Conservation (phyloP, 2,113 vertebrate genomes). For the Poeciliopsis occidentalis region DNA sequence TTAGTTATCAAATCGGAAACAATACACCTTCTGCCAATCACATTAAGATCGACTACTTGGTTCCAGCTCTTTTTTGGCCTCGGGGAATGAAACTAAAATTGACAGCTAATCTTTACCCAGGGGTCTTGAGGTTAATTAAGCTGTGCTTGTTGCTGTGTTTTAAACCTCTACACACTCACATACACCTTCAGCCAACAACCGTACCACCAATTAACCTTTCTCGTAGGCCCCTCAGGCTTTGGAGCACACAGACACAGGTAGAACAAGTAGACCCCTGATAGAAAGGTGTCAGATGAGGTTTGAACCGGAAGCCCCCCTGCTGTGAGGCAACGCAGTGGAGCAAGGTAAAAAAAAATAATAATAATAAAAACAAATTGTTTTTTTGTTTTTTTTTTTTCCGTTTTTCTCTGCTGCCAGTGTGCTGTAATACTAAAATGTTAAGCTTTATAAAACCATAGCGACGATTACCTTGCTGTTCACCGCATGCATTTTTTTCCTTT, state of each 20-base stretch:
- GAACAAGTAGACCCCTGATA: not conserved
- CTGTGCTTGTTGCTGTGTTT: not conserved
- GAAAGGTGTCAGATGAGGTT: not conserved
- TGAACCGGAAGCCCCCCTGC: not conserved
- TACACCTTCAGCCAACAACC: not conserved
- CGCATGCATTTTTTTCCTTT: too few species aligned
- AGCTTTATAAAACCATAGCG: not conserved
- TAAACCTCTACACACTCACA: not conserved
- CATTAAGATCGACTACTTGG: not conserved
- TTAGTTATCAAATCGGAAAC: not conserved
- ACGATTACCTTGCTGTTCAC: too few species aligned
- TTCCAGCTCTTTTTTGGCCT: not conserved
- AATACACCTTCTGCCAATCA: not conserved
- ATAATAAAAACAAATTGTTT: not conserved
- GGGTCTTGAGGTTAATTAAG: slow-evolving; percentile 1
- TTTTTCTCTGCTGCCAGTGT: not conserved
- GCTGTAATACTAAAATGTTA: not conserved
- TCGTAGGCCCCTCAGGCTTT: not conserved
- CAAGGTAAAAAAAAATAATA: not conserved
- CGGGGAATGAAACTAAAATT: not conserved
- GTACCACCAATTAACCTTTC: slow-evolving; percentile 11
- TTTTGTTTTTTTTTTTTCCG: not conserved
- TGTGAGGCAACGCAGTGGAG: not conserved
- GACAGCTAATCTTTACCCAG: not conserved
- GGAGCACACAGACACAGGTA: not conserved